A percentile compares a stretch with the other conserved stretches of the same genome.
Evolutionary conservation across 1,140 invertebrate species (phyloP).

Genomic region (Pogonomyrmex californicus): DNA sequence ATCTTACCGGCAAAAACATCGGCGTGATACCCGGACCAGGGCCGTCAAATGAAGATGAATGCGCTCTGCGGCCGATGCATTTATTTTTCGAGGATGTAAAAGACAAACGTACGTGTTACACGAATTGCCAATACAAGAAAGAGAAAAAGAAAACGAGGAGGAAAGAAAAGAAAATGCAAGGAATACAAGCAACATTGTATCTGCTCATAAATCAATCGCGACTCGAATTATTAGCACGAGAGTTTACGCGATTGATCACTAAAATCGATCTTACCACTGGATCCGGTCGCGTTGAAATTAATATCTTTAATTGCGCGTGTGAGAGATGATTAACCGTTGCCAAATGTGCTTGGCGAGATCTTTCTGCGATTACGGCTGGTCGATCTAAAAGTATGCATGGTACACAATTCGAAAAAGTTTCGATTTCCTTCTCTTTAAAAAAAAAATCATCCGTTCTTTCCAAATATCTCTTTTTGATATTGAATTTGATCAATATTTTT

Average conservation of each 20-base stretch:
- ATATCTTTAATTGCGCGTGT: conserved; percentile 50
- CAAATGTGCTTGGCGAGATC: conserved; percentile 19
- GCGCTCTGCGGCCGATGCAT: not conserved
- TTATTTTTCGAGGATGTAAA: conserved; percentile 42
- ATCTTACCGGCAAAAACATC: conserved; percentile 43
- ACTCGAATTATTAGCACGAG: conserved; percentile 43
- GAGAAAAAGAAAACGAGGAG: not conserved
- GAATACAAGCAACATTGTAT: conserved; percentile 28
- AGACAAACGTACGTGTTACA: not conserved
- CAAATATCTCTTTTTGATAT: not conserved
- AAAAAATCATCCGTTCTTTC: not conserved
- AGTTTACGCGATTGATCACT: conserved; percentile 41
- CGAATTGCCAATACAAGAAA: conserved; percentile 11
- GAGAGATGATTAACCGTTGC: conserved; percentile 32
- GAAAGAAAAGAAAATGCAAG: not conserved
- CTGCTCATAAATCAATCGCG: conserved; percentile 38
- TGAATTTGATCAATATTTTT: not conserved
- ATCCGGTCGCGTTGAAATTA: conserved; percentile 42
- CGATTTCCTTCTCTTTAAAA: not conserved
- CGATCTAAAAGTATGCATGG: not conserved
- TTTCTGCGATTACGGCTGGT: conserved; percentile 19
- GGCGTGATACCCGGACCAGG: conserved; percentile 20
- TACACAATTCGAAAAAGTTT: not conserved
- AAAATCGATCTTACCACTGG: conserved; percentile 39
- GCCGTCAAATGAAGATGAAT: conserved; percentile 51